Percentiles rank a stretch among this genome's conserved stretches.
phyloP scores from a whole-genome alignment of 2,888 invertebrate genomes.

The Temnothorax ravouxi region DNA sequence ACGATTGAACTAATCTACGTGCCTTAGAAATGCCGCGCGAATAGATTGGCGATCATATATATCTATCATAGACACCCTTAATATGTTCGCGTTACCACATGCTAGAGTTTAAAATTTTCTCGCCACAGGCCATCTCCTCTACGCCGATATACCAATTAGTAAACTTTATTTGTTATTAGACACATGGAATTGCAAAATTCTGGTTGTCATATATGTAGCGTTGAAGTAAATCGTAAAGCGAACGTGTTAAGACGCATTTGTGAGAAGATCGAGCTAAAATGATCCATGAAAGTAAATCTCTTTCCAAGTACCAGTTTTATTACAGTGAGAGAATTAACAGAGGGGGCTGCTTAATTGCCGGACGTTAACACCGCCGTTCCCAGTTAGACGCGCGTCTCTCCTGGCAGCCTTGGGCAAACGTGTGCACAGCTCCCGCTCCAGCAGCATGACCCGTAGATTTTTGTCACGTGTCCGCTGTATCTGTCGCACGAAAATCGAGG shows the following conservation, averaged over 20 bases:
- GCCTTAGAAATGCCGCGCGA: neutral
- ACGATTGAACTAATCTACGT: conserved; percentile 38
- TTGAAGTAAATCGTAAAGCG: neutral
- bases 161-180: neutral
- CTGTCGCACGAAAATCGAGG: conserved; percentile 60
- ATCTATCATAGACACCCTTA: neutral
- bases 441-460: conserved; percentile 67
- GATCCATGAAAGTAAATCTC: neutral
- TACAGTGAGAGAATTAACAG: conserved; percentile 58
- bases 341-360: conserved; percentile 73
- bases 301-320: neutral
- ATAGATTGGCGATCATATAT: neutral
- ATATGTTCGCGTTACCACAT: neutral
- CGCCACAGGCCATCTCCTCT: too few relatives aligned
- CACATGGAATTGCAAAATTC: neutral
- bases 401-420: conserved; percentile 39
- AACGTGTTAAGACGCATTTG: neutral
- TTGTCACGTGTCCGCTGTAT: conserved; percentile 66
- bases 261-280: neutral
- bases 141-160: neutral
- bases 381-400: conserved; percentile 32
- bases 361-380: conserved; percentile 26
- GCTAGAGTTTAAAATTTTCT: neutral
- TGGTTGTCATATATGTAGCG: neutral
- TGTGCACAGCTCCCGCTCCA: conserved; percentile 63